phyloP scores from a whole-genome alignment of 2,888 invertebrate genomes.

The Chironomus tentans region DNA sequence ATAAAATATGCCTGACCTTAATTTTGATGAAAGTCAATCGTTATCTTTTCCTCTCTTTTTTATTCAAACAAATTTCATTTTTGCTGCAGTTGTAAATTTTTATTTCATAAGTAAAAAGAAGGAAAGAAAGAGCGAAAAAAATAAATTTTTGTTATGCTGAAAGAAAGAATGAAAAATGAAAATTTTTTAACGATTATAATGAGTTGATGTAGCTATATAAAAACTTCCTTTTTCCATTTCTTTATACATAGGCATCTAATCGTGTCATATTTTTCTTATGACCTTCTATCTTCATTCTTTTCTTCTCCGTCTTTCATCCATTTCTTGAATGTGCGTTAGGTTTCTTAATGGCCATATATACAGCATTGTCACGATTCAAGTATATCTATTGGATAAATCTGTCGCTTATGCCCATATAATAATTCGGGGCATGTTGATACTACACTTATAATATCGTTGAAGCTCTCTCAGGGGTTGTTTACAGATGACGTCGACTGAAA shows the following conservation, averaged over 20 bases:
- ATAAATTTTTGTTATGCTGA: background rate
- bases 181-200: constrained; percentile 12
- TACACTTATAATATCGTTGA: no score
- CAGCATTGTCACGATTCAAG: constrained; percentile 6
- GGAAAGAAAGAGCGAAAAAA: background rate
- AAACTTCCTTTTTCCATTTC: background rate
- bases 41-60: no score
- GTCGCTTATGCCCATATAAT: background rate
- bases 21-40: no score
- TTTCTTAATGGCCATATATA: constrained; percentile 4
- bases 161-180: background rate
- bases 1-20: no score
- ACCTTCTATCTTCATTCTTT: background rate
- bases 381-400: constrained; percentile 21
- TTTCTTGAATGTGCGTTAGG: background rate
- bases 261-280: constrained; percentile 24
- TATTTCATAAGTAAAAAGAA: background rate
- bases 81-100: background rate
- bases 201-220: constrained; percentile 12
- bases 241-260: constrained; percentile 5
- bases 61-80: background rate
- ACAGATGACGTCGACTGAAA: no score
- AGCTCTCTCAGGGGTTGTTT: no score
- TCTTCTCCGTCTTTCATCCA: no score
- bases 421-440: background rate